Conservation (phyloP, 1,140 invertebrate species). For the Mylabris phalerata region DNA sequence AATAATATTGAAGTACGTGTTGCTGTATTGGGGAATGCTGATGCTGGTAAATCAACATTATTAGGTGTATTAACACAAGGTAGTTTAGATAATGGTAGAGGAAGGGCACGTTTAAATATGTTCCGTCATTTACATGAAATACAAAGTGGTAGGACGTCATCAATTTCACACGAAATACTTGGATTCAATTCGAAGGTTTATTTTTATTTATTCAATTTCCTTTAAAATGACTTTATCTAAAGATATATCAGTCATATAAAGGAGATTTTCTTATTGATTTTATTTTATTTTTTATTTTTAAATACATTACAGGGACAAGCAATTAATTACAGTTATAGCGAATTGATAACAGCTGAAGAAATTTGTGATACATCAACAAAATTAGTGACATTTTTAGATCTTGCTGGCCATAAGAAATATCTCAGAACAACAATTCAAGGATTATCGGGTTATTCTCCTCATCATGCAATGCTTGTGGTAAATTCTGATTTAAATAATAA, state of each 20-base stretch:
- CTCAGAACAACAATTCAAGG: constrained; percentile 92
- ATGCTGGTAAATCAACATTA: constrained; percentile 90
- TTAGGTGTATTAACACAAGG: constrained; percentile 93
- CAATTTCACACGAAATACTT: constrained; percentile 93
- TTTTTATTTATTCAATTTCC: not conserved
- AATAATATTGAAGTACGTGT: constrained; percentile 84
- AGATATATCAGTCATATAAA: not conserved
- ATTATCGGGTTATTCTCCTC: constrained; percentile 87
- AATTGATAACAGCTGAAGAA: constrained; percentile 87
- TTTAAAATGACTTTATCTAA: too few species aligned
- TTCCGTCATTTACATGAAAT: constrained; percentile 96
- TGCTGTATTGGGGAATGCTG: constrained; percentile 87
- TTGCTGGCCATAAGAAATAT: constrained; percentile 95
- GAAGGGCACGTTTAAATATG: constrained; percentile 89
- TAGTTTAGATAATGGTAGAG: constrained; percentile 90
- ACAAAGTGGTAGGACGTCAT: constrained; percentile 90
- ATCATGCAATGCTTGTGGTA: constrained; percentile 91
- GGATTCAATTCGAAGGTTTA: constrained; percentile 77
- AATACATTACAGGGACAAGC: constrained; percentile 52
- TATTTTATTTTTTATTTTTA: not conserved
- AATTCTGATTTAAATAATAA: not conserved
- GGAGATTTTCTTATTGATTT: not conserved
- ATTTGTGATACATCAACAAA: constrained; percentile 88
- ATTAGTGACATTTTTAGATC: constrained; percentile 90
- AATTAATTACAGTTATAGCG: constrained; percentile 80